Conservation (phyloP, 2,888 invertebrate genomes). For the Drosophila quinaria region DNA sequence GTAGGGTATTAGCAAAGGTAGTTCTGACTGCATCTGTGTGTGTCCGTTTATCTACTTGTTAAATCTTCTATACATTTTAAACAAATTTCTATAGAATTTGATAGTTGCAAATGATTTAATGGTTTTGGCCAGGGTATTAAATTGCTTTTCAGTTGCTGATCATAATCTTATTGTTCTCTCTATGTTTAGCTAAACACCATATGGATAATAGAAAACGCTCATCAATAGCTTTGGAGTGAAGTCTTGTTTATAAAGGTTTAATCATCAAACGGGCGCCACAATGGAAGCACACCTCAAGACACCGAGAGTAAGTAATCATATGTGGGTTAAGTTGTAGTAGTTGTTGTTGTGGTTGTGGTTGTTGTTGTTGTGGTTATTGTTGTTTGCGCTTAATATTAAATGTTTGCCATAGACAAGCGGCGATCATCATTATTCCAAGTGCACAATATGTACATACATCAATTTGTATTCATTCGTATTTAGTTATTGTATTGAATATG, state of each 20-base stretch:
- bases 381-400: slow-evolving; percentile 59
- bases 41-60: background rate
- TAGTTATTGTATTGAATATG: slow-evolving; percentile 11
- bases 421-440: slow-evolving; percentile 42
- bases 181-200: slow-evolving; percentile 29
- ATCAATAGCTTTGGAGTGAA: slow-evolving; percentile 31
- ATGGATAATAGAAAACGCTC: slow-evolving; percentile 40
- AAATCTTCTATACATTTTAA: background rate
- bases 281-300: slow-evolving; percentile 52
- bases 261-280: slow-evolving; percentile 51
- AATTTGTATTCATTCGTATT: slow-evolving; percentile 3
- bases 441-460: slow-evolving; percentile 19
- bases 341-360: background rate
- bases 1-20: slow-evolving; percentile 13
- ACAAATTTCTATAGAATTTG: slow-evolving; percentile 12
- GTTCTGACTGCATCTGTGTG: background rate
- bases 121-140: slow-evolving; percentile 1
- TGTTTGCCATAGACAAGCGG: slow-evolving; percentile 47
- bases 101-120: slow-evolving; percentile 11
- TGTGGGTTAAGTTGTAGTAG: slow-evolving; percentile 62
- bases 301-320: slow-evolving; percentile 44
- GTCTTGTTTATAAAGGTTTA: slow-evolving; percentile 57
- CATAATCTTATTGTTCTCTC: slow-evolving; percentile 21
- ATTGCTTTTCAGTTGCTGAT: slow-evolving; percentile 14
- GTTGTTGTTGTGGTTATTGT: slow-evolving; percentile 9